Percentiles rank a stretch among this genome's conserved stretches.
These are phyloP conservation scores for Cremastinae sp. DNA, from an alignment of 2,888 invertebrate species.

Conservation along the genomic window DNA sequence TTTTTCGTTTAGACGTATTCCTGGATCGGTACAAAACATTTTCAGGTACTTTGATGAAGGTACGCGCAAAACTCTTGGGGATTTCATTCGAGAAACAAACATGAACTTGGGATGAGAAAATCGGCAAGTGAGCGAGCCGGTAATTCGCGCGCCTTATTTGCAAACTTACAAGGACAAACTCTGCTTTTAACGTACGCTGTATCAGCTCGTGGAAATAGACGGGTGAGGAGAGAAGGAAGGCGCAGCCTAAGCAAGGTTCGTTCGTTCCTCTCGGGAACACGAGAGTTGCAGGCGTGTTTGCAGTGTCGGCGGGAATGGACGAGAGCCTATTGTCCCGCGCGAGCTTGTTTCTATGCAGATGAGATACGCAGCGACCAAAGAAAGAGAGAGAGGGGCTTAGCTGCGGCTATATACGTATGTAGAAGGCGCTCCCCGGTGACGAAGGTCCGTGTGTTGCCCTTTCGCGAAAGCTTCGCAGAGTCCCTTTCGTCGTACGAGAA, in stretches of 20 bases:
- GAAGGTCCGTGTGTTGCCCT: slow-evolving; percentile 51
- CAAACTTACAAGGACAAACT: too few species aligned
- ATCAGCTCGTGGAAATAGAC: too few species aligned
- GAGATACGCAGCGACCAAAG: slow-evolving; percentile 71
- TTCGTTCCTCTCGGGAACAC: slow-evolving; percentile 71
- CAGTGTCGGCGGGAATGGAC: slow-evolving; percentile 75
- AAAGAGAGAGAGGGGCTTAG: slow-evolving; percentile 59
- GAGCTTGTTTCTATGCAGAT: slow-evolving; percentile 79
- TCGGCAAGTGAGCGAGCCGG: too few species aligned
- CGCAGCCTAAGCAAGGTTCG: slow-evolving; percentile 69
- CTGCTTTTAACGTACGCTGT: too few species aligned
- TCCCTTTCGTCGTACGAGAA: slow-evolving; percentile 44
- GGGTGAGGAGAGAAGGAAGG: slow-evolving; percentile 50
- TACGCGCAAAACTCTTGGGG: too few species aligned
- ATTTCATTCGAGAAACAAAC: too few species aligned
- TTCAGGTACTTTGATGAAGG: too few species aligned
- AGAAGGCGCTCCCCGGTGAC: slow-evolving; percentile 53
- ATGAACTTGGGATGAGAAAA: too few species aligned
- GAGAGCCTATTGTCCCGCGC: slow-evolving; percentile 75
- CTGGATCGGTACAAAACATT: too few species aligned
- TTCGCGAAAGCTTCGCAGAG: slow-evolving; percentile 43
- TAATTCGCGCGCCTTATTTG: too few species aligned
- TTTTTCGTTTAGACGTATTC: background rate
- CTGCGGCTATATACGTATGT: slow-evolving; percentile 60
- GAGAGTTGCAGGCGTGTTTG: slow-evolving; percentile 74